Base-by-base conservation (phyloP, 2,888 invertebrate species). In the Torymus tubicola region DNA sequence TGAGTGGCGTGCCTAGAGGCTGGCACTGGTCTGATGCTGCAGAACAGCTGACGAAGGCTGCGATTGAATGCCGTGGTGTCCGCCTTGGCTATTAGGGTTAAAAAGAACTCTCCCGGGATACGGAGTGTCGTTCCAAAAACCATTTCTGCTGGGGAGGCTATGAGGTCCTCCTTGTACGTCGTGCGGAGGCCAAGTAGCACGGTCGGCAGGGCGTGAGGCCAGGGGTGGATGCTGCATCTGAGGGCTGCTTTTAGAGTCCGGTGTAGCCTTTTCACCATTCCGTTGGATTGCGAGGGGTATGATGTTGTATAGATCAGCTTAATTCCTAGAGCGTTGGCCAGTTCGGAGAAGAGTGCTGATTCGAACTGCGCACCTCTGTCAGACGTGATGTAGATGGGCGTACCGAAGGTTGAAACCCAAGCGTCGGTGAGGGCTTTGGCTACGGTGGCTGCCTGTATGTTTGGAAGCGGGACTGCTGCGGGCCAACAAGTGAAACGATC, bases 401-500 rank as follows among this genome's bases (percentile, higher is more conserved):
- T 82, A 4, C 89, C 88, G 73, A 87, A 90, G 4, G 86, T 81
- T 2, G 86, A 63, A 3, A 90, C 82, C 88, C 89, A 89, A 4
- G 83, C 64, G 1, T 24, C 50, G 57, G 84, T 83, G 52, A 90
- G 86, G 0, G 85, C 84, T 0, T 73, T 60, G 0, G 87, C 87
- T 0, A 88, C 85, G 0, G 87, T 87, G 52, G 85, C 84, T 0
- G 88, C 87, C 14, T 85, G 82, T 52, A 87, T 86, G 78, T 90
- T 83, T 24, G 65, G 64, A 1, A 90, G 42, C 0, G 90, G 89
- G 13, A 87, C 80, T 0, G 87, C 89, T 50, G 86, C 86, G 4
- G 87, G 86, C 87, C 87, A 89, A 8, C 85, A 78, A 2, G 86
- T n/a, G n/a, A n/a, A n/a, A n/a, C n/a, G n/a, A n/a, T n/a, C n/a